Conservation (phyloP, 1,140 invertebrate genomes). For the Cataglyphis hispanica region DNA sequence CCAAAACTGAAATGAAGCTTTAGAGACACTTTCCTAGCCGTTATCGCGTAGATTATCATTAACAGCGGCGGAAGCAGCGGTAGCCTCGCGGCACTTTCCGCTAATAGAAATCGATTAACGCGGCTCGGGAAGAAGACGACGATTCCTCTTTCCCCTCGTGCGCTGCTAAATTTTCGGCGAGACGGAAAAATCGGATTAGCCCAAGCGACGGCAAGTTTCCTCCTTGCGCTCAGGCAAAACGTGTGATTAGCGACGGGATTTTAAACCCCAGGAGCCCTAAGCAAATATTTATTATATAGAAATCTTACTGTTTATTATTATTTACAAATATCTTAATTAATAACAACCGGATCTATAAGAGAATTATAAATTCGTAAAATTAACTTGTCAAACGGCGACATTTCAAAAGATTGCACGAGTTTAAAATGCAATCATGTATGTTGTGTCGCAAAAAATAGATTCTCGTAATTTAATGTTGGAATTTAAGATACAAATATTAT, state of each 20-base stretch:
- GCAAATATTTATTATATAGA: background rate
- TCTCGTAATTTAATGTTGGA: background rate
- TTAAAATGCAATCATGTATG: background rate
- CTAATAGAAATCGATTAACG: constrained; percentile 63
- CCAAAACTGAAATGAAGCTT: constrained; percentile 35
- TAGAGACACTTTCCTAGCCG: constrained; percentile 44
- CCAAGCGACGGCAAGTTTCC: background rate
- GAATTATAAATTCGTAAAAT: background rate
- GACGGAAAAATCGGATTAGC: constrained; percentile 56
- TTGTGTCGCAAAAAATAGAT: background rate
- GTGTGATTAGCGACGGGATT: constrained; percentile 14
- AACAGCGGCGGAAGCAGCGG: constrained; percentile 10
- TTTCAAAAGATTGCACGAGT: background rate
- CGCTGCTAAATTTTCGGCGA: constrained; percentile 55
- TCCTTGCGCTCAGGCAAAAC: background rate
- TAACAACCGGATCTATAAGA: background rate
- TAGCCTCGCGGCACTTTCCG: constrained; percentile 20
- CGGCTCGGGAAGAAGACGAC: constrained; percentile 2
- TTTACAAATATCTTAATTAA: background rate
- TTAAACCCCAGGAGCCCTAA: background rate
- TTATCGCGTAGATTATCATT: constrained; percentile 52
- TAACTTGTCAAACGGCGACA: too few relatives aligned
- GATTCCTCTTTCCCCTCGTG: constrained; percentile 4
- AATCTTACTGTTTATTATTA: background rate
- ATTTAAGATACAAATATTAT: too few relatives aligned